A percentile compares a stretch with the other conserved stretches of the same genome.
Conservation (phyloP, 2,888 invertebrate genomes). For the Hemithea aestivaria region DNA sequence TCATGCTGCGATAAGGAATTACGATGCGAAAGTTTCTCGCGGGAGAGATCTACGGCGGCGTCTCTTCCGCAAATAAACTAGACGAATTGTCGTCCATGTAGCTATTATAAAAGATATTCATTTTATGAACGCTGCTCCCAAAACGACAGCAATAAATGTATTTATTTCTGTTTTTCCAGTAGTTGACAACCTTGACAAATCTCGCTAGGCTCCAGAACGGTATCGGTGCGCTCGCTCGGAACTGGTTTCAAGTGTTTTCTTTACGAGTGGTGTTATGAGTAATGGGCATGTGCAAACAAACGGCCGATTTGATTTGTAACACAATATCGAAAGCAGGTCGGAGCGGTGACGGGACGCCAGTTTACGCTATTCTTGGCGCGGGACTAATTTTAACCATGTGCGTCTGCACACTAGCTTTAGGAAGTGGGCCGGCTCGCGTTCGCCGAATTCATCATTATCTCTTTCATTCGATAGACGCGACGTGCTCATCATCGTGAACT, state of each 20-base stretch:
- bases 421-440: constrained; percentile 70
- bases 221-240: constrained; percentile 21
- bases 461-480: constrained; percentile 21
- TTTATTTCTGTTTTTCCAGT: constrained; percentile 35
- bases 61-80: constrained; percentile 18
- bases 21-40: constrained; percentile 20
- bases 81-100: constrained; percentile 15
- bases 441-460: constrained; percentile 38
- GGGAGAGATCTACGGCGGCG: constrained; percentile 23
- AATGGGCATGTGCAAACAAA: constrained; percentile 39
- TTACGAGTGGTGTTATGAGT: constrained; percentile 28
- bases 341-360: constrained; percentile 61
- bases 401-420: constrained; percentile 75
- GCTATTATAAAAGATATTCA: constrained; percentile 28
- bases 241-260: constrained; percentile 32
- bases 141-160: constrained; percentile 35
- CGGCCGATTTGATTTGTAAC: constrained; percentile 55
- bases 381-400: constrained; percentile 78
- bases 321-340: constrained; percentile 65
- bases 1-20: constrained; percentile 49
- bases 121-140: constrained; percentile 31
- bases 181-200: constrained; percentile 33
- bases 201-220: constrained; percentile 27
- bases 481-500: constrained; percentile 3
- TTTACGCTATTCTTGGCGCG: constrained; percentile 74